phyloP scores from a whole-genome alignment of 2,888 invertebrate genomes.

The Syritta pipiens region DNA sequence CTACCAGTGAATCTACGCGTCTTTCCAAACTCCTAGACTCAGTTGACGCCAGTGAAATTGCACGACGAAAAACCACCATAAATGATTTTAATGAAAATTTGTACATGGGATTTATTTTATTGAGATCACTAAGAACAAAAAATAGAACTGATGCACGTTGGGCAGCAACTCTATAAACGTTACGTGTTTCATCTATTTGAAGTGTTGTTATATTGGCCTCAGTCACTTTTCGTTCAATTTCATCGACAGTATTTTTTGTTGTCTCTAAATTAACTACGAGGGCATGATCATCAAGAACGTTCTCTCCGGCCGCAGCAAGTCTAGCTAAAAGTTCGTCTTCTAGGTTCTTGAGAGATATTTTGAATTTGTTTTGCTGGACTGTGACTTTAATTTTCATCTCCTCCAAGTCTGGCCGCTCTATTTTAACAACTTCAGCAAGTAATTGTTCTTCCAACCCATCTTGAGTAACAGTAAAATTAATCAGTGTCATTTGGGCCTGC shows the following conservation, averaged over 20 bases:
- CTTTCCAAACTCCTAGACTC: conserved; percentile 84
- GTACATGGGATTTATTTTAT: conserved; percentile 96
- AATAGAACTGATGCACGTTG: conserved; percentile 93
- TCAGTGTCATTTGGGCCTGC: conserved; percentile 97
- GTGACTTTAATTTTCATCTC: conserved; percentile 90
- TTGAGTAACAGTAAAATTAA: conserved; percentile 96
- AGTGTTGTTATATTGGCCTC: conserved; percentile 93
- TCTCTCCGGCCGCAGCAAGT: conserved; percentile 93
- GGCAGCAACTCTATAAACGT: conserved; percentile 92
- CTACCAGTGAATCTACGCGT: conserved; percentile 88
- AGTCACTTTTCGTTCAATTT: conserved; percentile 91
- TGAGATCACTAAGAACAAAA: conserved; percentile 94
- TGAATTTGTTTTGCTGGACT: conserved; percentile 96
- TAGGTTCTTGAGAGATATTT: conserved; percentile 92
- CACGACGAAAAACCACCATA: conserved; percentile 93
- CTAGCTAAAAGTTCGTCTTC: conserved; percentile 94
- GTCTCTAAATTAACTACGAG: conserved; percentile 95
- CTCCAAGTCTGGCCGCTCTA: conserved; percentile 95
- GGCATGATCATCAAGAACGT: conserved; percentile 94
- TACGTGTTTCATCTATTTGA: conserved; percentile 95
- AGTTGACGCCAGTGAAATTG: conserved; percentile 84
- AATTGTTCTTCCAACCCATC: conserved; percentile 98
- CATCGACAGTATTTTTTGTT: conserved; percentile 95
- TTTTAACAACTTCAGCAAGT: conserved; percentile 95
- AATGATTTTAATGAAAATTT: conserved; percentile 97